phyloP scores from a whole-genome alignment of 2,113 vertebrate species.

The Phoenicopterus ruber region DNA sequence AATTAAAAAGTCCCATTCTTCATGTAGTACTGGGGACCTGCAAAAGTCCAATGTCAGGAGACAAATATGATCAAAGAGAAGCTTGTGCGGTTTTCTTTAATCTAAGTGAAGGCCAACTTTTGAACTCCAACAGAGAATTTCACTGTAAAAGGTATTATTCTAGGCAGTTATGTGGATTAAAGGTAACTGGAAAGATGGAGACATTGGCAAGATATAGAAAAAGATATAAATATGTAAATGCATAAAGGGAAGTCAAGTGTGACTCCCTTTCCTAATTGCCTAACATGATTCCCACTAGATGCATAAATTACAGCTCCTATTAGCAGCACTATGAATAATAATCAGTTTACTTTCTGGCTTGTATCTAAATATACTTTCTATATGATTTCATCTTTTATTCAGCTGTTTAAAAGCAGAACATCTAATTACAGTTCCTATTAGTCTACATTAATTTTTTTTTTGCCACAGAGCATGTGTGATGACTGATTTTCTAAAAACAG shows the following conservation, averaged over 20 bases:
- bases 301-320: conserved; percentile 79
- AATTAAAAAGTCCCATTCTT: background rate
- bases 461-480: conserved; percentile 71
- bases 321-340: conserved; percentile 82
- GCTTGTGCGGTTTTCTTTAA: background rate
- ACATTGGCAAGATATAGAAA: conserved; percentile 43
- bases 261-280: conserved; percentile 77
- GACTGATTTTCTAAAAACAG: conserved; percentile 77
- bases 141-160: background rate
- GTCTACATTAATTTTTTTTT: conserved; percentile 74
- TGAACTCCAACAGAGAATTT: background rate
- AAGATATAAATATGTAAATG: conserved; percentile 68
- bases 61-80: background rate
- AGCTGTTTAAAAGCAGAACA: conserved; percentile 82
- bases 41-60: background rate
- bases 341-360: conserved; percentile 81
- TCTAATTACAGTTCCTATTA: conserved; percentile 82
- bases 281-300: conserved; percentile 76
- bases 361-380: conserved; percentile 84
- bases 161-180: conserved; percentile 13
- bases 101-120: background rate
- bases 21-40: background rate
- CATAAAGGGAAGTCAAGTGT: conserved; percentile 72
- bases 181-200: conserved; percentile 41
- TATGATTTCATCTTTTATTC: conserved; percentile 87